A percentile compares a stretch with the other conserved stretches of the same genome.
Conservation (phyloP, 2,797 vertebrate genomes). For the Acrocephalus scirpaceus region DNA sequence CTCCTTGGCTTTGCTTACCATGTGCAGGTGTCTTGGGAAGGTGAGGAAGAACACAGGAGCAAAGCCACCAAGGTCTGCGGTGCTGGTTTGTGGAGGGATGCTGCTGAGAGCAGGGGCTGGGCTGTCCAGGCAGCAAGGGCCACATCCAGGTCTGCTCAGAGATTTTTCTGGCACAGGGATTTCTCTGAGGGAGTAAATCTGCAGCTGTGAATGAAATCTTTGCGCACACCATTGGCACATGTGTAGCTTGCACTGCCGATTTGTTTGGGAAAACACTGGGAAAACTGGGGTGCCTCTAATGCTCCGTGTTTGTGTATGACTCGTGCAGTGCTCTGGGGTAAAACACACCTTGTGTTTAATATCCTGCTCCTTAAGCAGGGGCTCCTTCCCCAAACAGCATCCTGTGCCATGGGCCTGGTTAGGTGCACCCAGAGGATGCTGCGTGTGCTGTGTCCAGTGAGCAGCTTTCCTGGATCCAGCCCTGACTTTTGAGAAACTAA, state of each 20-base stretch:
- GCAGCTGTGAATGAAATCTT: conserved; percentile 12
- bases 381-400: conserved; percentile 22
- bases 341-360: background rate
- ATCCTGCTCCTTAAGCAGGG: background rate
- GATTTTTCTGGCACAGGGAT: background rate
- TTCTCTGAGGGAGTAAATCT: background rate
- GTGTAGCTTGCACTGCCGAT: rapidly evolving
- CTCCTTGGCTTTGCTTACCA: background rate
- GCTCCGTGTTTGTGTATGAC: rapidly evolving
- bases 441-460: conserved; percentile 49
- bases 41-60: background rate
- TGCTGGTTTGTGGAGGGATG: background rate
- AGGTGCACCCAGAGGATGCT: background rate
- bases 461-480: conserved; percentile 72
- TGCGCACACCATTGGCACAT: background rate
- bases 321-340: background rate
- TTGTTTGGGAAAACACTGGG: background rate
- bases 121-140: background rate
- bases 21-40: background rate
- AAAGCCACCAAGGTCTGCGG: background rate
- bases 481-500: conserved; percentile 68
- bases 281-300: background rate
- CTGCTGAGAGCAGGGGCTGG: background rate
- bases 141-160: background rate
- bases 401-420: background rate